Percentiles rank a stretch among this genome's conserved stretches.
Evolutionary conservation across 2,113 vertebrate genomes (phyloP).

Genomic region (human): GRCh38 chr5:146630501-146631000

Average conservation of each 20-base stretch:
- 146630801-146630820: fast-evolving
- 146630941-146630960: background rate
- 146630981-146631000: background rate
- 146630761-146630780: background rate
- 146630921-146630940: background rate
- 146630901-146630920: background rate
- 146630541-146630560: background rate
- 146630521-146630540: background rate
- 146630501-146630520: background rate
- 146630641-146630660: background rate
- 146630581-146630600: background rate
- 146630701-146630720: no score
- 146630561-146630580: background rate
- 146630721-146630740: background rate
- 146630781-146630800: fast-evolving
- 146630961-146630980: background rate
- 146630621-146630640: background rate
- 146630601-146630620: background rate
- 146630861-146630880: background rate
- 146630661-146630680: background rate
- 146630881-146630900: background rate
- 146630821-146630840: background rate
- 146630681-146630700: background rate
- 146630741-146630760: background rate
- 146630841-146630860: background rate